Evolutionary conservation across 2,888 invertebrate genomes (phyloP), one percentile per base, ranked within the genome.

Genomic region (Limenitis camilla): DNA sequence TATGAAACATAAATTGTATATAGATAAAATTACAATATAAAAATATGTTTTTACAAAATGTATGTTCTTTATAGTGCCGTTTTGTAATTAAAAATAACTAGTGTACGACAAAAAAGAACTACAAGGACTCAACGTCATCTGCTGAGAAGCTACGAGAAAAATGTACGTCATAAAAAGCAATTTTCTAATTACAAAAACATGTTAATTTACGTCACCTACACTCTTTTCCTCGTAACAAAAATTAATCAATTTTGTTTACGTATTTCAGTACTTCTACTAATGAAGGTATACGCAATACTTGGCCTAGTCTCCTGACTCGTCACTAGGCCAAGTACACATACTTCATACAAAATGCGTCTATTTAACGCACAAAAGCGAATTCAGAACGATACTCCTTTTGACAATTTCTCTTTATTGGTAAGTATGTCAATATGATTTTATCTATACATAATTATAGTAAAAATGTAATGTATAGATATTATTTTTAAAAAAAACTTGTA

Each of bases 371-470:
- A 29, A 45, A 11, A 33, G 32, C 11, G 29, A 29, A 45, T 29
- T 32, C 5, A 28, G 35, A 45, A 45, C 11, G 29, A 36, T 29
- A 36, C 28, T 7, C 53, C 49, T 61, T 73, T 78, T 78, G 19
- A 19, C 19, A 19, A 19, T 19, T 19, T 19, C 19, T 19, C 19
- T 19, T 19, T 3, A 19, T 19, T 2, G 19, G 1, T 19, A 19
- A 19, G 19, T 19, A 19, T 19, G 19, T 19, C 19, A 19, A 19
- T 19, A 19, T 19, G 19, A 19, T 19, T 2, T 2, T 19, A 19
- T 19, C 19, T 19, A 19, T 19, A 19, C 3, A 19, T 19, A 19
- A n/a, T n/a, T n/a, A n/a, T n/a, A n/a, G n/a, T n/a, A n/a, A n/a
- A n/a, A n/a, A n/a, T n/a, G n/a, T n/a, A n/a, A n/a, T n/a, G n/a